A percentile compares a stretch with the other conserved stretches of the same genome.
These are phyloP conservation scores for Tringa solitaria DNA, from an alignment of 2,113 vertebrate genomes.

Conservation along the genomic window DNA sequence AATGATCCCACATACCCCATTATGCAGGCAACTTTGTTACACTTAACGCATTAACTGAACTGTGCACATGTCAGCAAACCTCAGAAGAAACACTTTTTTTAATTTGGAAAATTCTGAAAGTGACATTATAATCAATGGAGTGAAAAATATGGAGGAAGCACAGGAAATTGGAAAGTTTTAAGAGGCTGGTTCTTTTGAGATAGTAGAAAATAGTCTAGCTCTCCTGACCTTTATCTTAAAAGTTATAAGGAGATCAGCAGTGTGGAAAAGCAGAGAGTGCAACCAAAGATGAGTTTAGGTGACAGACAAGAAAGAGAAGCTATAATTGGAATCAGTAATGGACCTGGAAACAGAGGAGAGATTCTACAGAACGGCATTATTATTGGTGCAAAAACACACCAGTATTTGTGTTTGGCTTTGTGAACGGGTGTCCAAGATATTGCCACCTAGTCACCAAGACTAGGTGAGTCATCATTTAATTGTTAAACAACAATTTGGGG, in stretches of 20 bases:
- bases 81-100: neutral
- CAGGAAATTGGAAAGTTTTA: neutral
- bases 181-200: neutral
- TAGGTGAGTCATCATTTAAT: no score
- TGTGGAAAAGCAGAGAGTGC: neutral
- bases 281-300: neutral
- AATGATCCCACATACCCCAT: neutral
- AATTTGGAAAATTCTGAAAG: neutral
- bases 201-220: neutral
- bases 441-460: neutral
- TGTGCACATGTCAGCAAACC: neutral
- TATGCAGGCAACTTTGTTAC: neutral
- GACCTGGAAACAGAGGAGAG: neutral
- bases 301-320: neutral
- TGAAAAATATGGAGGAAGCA: neutral
- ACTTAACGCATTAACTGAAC: neutral
- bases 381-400: neutral
- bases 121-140: conserved; percentile 21
- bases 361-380: neutral
- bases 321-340: neutral
- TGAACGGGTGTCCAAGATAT: neutral
- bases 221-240: neutral
- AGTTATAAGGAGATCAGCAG: neutral
- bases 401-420: neutral
- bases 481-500: neutral